Evolutionary conservation across 2,797 vertebrate genomes (phyloP), one percentile per base, ranked within the genome.

Genomic region (Naso thynnoides): DNA sequence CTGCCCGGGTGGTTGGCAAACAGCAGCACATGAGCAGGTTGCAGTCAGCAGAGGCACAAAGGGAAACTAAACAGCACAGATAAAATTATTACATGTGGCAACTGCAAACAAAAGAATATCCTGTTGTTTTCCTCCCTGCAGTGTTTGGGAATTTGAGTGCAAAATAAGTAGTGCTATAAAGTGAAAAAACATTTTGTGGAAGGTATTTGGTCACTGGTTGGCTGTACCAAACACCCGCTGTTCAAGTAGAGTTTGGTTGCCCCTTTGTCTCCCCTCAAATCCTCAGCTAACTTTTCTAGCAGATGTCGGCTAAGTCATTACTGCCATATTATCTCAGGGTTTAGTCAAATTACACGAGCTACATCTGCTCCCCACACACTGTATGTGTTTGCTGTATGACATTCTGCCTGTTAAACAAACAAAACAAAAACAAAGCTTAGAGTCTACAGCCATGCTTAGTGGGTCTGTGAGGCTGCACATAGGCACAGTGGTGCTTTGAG

Each of bases 1-100:
- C 52, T 39, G 50, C 38, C 61, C 8, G 13, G 66, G 54, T 61
- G 56, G 63, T 60, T 63, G 24, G 54, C 57, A 66, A 78, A 73
- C 29, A 76, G 18, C 54, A 56, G 62, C 39, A 19, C 29, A n/a
- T 29, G 54, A 69, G 48, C 31, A 44, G 54, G 31, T 6, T 56
- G 42, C 50, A 54, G 45, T 56, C 26, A 57, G 54, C 57, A 66
- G 31, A 47, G 41, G 21, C 27, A 48, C 56, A 26, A 29, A 36
- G 59, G 47, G 57, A 52, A 56, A 62, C 23, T 36, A n/a, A 74
- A 66, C 52, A 79, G 48, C 36, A 19, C 49, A 41, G 15, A 64
- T 47, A 26, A 3, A 23, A 69, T 8, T 27, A 19, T 50, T 36
- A 6, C n/a, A 14, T 47, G 42, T 19, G 15, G 23, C 42, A 15